Conservation (phyloP, 2,888 invertebrate species). For the Epirrhoe tristata region DNA sequence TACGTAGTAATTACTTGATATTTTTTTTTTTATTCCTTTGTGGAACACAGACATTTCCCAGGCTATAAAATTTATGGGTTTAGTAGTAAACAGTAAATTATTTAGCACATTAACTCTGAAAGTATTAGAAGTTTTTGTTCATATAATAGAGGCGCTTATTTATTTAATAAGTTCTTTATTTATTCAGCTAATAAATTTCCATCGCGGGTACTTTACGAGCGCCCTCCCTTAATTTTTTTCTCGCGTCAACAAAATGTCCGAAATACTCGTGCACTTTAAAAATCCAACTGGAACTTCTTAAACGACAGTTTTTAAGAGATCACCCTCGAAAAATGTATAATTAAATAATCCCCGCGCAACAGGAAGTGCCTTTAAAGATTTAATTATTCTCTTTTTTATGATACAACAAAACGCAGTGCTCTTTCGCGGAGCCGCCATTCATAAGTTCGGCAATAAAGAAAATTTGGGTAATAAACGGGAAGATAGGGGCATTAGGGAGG, state of each 20-base stretch:
- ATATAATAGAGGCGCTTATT: not conserved
- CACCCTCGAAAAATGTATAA: conserved; percentile 48
- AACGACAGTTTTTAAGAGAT: conserved; percentile 48
- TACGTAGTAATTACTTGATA: not conserved
- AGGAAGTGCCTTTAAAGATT: conserved; percentile 51
- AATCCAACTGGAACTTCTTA: conserved; percentile 40
- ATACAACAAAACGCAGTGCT: conserved; percentile 46
- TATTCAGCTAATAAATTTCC: conserved; percentile 23
- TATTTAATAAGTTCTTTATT: conserved; percentile 2
- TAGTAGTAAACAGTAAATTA: no score
- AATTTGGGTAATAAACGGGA: conserved; percentile 63
- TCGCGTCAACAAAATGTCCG: conserved; percentile 35
- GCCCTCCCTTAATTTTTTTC: conserved; percentile 36
- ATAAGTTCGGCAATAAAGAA: conserved; percentile 67
- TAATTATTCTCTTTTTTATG: conserved; percentile 57
- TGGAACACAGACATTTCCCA: no score
- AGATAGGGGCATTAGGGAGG: conserved; percentile 54
- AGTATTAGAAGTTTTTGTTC: no score
- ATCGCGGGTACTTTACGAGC: conserved; percentile 34
- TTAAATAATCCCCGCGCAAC: conserved; percentile 51
- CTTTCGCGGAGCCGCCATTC: conserved; percentile 50
- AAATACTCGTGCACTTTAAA: conserved; percentile 40
- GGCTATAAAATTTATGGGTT: no score
- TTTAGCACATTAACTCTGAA: no score
- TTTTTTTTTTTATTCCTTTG: no score